Conservation (phyloP, 2,113 vertebrate genomes). For the Corythaeola cristata region DNA sequence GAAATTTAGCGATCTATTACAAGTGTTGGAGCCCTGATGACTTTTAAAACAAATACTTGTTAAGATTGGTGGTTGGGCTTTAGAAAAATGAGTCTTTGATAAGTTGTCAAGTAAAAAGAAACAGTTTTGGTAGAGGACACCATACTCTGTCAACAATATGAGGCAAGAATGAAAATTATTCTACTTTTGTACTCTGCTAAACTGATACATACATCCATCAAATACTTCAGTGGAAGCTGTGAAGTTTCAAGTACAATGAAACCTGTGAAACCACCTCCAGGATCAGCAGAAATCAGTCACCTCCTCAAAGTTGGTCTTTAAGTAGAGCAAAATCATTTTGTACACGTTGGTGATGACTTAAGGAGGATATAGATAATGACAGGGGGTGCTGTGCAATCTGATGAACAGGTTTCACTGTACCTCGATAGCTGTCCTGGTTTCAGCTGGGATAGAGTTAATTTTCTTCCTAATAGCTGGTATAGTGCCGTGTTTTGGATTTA, state of each 20-base stretch:
- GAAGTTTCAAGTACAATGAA: conserved; percentile 72
- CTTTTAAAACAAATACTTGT: background rate
- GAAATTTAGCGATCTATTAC: background rate
- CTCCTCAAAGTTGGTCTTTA: conserved; percentile 40
- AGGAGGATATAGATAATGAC: conserved; percentile 1
- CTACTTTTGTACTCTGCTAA: conserved; percentile 47
- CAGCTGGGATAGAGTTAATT: too few species aligned
- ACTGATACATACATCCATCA: background rate
- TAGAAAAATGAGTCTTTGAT: background rate
- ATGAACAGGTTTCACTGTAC: background rate
- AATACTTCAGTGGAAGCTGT: conserved; percentile 57
- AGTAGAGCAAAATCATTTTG: conserved; percentile 52
- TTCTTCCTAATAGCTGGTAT: too few species aligned
- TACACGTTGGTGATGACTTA: background rate
- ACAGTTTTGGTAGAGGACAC: background rate
- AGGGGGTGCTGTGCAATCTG: background rate
- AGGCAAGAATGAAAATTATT: conserved; percentile 50
- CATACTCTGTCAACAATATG: conserved; percentile 13
- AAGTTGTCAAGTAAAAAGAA: conserved; percentile 7
- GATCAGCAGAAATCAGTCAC: conserved; percentile 65
- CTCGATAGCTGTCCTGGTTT: background rate
- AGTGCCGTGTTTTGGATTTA: too few species aligned
- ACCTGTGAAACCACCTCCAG: conserved; percentile 70
- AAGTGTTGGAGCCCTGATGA: background rate
- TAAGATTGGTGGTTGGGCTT: background rate